Evolutionary conservation across 2,113 vertebrate genomes (phyloP), one percentile per base, ranked within the genome.

Genomic region (Menidia beryllina): DNA sequence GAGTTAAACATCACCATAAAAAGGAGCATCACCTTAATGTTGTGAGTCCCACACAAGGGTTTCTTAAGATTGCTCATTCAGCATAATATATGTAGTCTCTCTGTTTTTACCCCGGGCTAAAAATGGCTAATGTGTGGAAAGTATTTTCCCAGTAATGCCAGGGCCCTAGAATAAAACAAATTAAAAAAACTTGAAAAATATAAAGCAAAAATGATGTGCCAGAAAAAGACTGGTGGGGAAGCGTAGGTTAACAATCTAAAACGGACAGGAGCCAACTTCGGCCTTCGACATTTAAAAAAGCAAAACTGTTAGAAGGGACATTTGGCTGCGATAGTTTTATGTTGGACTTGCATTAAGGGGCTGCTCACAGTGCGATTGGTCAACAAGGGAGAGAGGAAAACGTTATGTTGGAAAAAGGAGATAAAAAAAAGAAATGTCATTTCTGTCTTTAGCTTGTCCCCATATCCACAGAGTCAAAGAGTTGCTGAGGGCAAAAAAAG

Each of bases 391-490:
- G 54, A 0, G 0, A 56, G 51, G 54, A 83, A 27, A 71, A 78
- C 64, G 75, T 78, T 80, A 62, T 11, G 5, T 17, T n/a, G 47
- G 55, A 61, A 64, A 55, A 25, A 64, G 71, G 60, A 52, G 79
- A 86, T 81, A 83, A 85, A 67, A 71, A 27, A 12, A 55, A 73
- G 65, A 75, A 25, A 75, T 71, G 62, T 73, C 17, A 79, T 72
- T 84, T 73, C 75, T 48, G 79, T 72, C 53, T 52, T 20, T 69
- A 70, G 75, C 56, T 81, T 39, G 49, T 68, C 77, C 56, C 62
- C 76, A 58, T 63, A 58, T 75, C 66, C 75, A 71, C 75, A 72
- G 53, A 66, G 55, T n/a, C 5, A 13, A 43, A 34, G 15, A 24
- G 10, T 1, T 62, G 13, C 38, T 10, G 30, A 39, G 50, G 41